These are phyloP conservation scores for Eriosoma lanigerum DNA, from an alignment of 1,140 invertebrate genomes.

Conservation along the genomic window DNA sequence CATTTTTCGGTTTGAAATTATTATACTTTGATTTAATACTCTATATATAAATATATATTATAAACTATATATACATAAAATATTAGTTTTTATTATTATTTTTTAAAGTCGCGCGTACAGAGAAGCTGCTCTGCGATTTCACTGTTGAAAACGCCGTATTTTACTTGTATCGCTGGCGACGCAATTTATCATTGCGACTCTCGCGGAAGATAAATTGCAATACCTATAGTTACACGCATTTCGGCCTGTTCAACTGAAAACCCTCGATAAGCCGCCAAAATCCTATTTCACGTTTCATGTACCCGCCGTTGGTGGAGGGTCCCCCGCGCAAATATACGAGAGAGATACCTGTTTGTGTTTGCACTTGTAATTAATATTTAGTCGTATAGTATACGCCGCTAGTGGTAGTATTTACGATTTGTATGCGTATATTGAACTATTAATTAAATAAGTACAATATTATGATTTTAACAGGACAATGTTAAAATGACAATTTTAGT, in stretches of 20 bases:
- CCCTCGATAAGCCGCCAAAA: constrained; percentile 49
- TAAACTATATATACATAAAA: neutral
- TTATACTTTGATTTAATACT: neutral
- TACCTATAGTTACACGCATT: neutral
- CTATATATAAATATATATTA: neutral
- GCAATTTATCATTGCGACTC: constrained; percentile 42
- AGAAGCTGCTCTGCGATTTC: constrained; percentile 3
- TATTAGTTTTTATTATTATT: constrained; percentile 14
- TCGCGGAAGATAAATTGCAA: constrained; percentile 46
- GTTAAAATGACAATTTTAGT: too few relatives aligned
- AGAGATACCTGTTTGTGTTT: constrained; percentile 27
- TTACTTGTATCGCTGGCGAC: constrained; percentile 11
- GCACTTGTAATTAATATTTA: constrained; percentile 22
- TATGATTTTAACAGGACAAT: too few relatives aligned
- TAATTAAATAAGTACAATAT: too few relatives aligned
- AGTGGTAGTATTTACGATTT: neutral
- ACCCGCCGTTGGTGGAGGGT: constrained; percentile 4
- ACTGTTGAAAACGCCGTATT: constrained; percentile 34
- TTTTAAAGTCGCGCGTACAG: neutral
- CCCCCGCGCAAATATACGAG: too few relatives aligned
- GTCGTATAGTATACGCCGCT: neutral
- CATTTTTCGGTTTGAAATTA: neutral
- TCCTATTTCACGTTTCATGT: constrained; percentile 26
- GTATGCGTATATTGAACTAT: too few relatives aligned
- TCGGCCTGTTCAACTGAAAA: constrained; percentile 48